Base-by-base conservation (phyloP, 2,113 vertebrate species). In the Azemiops feae region DNA sequence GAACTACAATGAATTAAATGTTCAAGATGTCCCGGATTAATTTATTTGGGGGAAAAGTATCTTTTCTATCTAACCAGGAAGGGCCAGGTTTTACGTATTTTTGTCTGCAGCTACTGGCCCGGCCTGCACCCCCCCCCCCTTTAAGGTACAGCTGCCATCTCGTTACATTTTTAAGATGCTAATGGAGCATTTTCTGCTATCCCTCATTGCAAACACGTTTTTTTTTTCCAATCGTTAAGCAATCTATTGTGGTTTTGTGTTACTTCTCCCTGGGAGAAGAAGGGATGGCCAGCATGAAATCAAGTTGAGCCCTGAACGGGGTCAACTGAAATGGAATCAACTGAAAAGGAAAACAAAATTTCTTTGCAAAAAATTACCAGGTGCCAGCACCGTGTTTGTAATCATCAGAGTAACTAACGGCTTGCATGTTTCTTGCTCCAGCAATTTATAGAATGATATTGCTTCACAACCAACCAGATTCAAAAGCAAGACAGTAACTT, bases 371-470 rank as follows among this genome's bases (percentile, higher is more conserved):
- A 55, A 30, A 43, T 11, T 4, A 10, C 30, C 4, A 87, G 10
- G 53, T 20, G 18, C 54, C 53, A 55, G 90, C 74, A 57, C 25
- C 53, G 23, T 14, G 1, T 60, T 2, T 52, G 1, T 5, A 30
- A 22, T 14, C 47, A 43, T 25, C 52, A 22, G 11, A 22, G 27
- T 11, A 43, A 54, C 22, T 9, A 55, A 5, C 23, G 0, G 14
- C 90, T 50, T 90, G 39, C 5, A 18, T n/a, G 18, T 14, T n/a
- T 55, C 25, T 50, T 7, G 27, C 27, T 18, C 18, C 86, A 1
- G 8, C 2, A 0, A 1, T 4, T 27, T 3, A 1, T 27, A 9
- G 27, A 52, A 87, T 5, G 4, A 50, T 25, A 52, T 27, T 20
- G 27, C 43, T 50, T 11, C 2, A n/a, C 11, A 16, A 6, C 12